Evolutionary conservation across 2,113 vertebrate species (phyloP).

Genomic region (Tragulus kanchil): DNA sequence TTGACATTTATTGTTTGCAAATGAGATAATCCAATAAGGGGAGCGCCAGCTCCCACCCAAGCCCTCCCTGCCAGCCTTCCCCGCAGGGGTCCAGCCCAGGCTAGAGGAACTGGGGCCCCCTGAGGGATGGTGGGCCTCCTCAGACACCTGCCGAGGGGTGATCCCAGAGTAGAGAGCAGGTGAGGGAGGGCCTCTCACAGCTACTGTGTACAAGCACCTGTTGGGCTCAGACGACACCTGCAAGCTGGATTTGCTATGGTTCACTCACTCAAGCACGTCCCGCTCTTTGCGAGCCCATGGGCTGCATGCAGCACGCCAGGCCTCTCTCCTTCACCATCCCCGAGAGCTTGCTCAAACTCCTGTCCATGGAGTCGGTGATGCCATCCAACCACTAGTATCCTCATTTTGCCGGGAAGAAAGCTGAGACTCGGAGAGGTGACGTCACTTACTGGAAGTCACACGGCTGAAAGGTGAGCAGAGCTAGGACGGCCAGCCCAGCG

Average conservation of each 20-base stretch:
- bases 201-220: fast-evolving
- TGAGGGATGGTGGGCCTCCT: fast-evolving
- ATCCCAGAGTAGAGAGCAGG: not conserved
- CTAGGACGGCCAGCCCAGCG: not conserved
- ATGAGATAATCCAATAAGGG: slow-evolving; percentile 81
- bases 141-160: not conserved
- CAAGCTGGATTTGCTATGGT: not conserved
- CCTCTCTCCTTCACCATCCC: too few species aligned
- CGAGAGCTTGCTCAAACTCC: too few species aligned
- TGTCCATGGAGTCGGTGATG: too few species aligned
- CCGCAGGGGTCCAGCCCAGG: not conserved
- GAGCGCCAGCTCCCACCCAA: not conserved
- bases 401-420: not conserved
- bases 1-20: slow-evolving; percentile 88
- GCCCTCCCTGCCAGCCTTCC: not conserved
- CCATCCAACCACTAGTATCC: not conserved
- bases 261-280: too few species aligned
- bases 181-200: fast-evolving
- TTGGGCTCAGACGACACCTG: not conserved
- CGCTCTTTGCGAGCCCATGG: too few species aligned
- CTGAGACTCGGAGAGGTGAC: not conserved
- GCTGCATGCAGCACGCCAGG: too few species aligned
- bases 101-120: not conserved
- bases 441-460: fast-evolving
- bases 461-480: not conserved